Conservation (phyloP, 2,113 vertebrate species). For the Motacilla tschutschensis region DNA sequence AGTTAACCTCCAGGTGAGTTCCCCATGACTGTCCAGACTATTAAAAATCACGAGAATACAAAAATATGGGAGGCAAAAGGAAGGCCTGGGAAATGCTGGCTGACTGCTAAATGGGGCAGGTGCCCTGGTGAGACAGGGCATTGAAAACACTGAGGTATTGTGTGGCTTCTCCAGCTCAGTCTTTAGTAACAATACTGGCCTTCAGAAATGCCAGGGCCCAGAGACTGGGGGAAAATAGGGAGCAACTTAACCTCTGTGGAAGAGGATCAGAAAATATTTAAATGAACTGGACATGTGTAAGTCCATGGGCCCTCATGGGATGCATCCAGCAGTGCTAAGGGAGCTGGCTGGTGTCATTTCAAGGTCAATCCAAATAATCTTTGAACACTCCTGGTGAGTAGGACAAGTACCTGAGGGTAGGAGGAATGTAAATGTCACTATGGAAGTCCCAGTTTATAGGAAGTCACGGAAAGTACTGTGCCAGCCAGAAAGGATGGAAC, state of each 20-base stretch:
- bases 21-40: not conserved
- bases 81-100: not conserved
- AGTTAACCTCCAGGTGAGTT: not conserved
- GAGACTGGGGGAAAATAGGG: not conserved
- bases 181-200: not conserved
- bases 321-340: not conserved
- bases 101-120: not conserved
- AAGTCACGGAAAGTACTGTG: not conserved
- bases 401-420: not conserved
- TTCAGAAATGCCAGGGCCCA: not conserved
- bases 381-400: not conserved
- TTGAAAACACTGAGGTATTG: not conserved
- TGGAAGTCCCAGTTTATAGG: not conserved
- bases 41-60: not conserved
- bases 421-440: not conserved
- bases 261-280: not conserved
- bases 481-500: not conserved
- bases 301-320: not conserved
- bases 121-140: not conserved
- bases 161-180: not conserved
- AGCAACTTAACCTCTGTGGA: not conserved
- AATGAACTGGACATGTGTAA: not conserved
- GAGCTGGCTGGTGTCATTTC: not conserved
- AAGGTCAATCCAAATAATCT: not conserved
- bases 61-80: not conserved